Evolutionary conservation across 2,888 invertebrate species (phyloP), one percentile per base, ranked within the genome.

Genomic region (Aleiodes testaceus): DNA sequence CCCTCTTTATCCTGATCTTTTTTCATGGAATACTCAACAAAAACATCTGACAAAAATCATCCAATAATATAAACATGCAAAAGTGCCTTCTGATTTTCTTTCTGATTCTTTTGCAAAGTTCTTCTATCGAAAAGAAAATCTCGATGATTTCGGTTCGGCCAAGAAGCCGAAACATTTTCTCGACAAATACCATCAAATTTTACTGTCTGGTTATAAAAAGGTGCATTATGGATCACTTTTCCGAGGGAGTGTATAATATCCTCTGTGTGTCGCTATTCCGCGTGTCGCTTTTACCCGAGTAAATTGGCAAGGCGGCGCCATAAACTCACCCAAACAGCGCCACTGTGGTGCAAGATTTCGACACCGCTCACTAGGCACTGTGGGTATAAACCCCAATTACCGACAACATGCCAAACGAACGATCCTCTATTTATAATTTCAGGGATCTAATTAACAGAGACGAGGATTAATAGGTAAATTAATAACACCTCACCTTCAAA

Each of bases 281-380:
- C 18, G 18, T 12, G 52, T 12, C 30, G 18, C 52, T 63, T 53
- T 64, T 50, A 52, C 64, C 50, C 11, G n/a, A 22, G 30, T 22
- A 69, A 69, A 69, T 69, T 69, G 64, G 64, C 26, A 52, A 52
- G 52, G 44, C 26, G 16, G 26, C 18, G 11, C 45, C 44, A 61
- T 69, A 69, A 69, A 69, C 69, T 64, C 47, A 30, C 64, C 61
- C 16, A 30, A 63, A 61, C 64, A 52, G 52, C 22, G 20, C 20
- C 6, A 74, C 69, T 74, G 74, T 75, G 84, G 84, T 85, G 84
- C 85, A 82, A 83, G 80, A 84, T 85, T 85, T 85, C 84, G 85
- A 85, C 85, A 82, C 82, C 81, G 78, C 50, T 36, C 11, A 44
- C 20, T 20, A 26, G 11, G 30, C 18, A 59, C 45, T 18, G 45